A percentile compares a stretch with the other conserved stretches of the same genome.
These are phyloP conservation scores for Oophaga sylvatica DNA, from an alignment of 2,797 vertebrate genomes.

Conservation along the genomic window DNA sequence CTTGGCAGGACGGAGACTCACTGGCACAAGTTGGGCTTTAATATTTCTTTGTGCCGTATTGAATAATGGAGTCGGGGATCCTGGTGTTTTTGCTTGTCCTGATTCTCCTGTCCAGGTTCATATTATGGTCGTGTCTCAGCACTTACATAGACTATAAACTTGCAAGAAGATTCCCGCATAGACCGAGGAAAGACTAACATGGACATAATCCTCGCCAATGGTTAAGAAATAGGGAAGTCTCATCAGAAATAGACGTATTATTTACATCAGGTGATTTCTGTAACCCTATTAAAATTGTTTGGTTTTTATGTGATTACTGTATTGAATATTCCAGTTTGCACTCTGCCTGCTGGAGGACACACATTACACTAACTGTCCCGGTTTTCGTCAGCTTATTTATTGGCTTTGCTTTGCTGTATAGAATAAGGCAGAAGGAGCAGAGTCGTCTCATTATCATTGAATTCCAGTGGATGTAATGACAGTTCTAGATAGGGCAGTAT, in stretches of 20 bases:
- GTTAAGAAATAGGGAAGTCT: background rate
- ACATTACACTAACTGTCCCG: background rate
- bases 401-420: background rate
- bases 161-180: constrained; percentile 67
- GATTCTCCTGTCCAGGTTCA: constrained; percentile 76
- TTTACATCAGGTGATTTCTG: no score
- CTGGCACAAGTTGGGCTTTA: background rate
- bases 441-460: background rate
- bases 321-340: background rate
- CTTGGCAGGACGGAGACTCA: no score
- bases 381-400: background rate
- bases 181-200: constrained; percentile 66
- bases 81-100: constrained; percentile 77
- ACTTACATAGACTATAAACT: constrained; percentile 74
- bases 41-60: background rate
- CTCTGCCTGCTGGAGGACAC: background rate
- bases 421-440: background rate
- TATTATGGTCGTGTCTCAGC: constrained; percentile 81
- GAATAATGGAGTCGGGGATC: constrained; percentile 69
- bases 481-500: background rate
- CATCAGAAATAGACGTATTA: background rate
- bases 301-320: background rate
- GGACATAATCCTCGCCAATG: background rate
- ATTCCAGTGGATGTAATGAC: background rate
- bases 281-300: background rate